Evolutionary conservation across 2,113 vertebrate species (phyloP), one percentile per base, ranked within the genome.

Genomic region (Hippocampus comes): DNA sequence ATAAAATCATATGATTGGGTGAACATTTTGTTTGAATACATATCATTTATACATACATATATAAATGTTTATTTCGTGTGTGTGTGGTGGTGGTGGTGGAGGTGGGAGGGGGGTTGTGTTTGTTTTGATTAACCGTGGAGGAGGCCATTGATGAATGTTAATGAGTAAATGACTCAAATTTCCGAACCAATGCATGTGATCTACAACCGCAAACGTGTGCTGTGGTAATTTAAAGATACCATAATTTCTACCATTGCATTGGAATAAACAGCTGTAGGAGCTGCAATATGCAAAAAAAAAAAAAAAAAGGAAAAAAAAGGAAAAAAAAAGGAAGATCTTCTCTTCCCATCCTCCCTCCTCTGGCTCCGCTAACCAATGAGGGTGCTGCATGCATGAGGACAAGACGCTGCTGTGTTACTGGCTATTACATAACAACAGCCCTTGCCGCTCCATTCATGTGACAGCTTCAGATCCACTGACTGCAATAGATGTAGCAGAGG

Each of bases 341-440:
- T 69, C n/a, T 21, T 59, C 27, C 48, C 60, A 63, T 66, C 68
- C 65, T 49, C 48, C 56, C 68, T 70, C 68, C 43, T 41, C 56
- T 15, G 11, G 9, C 27, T 27, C 55, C 23, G 11, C 38, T 49
- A 34, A 53, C 71, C 78, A 68, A 49, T 71, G 21, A 20, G 64
- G 76, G 74, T 78, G 76, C 82, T 83, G 85, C 87, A 74, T 83
- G 85, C 87, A 74, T 78, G 78, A 86, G 77, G 72, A 78, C 53
- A 75, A 78, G 80, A 84, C 63, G 55, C 63, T 82, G 83, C 70
- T 86, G 71, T 67, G 71, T 82, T 84, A 74, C 81, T 76, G 69
- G 34, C 67, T 81, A 61, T 89, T 90, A 89, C 51, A 30, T 91
- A 90, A 91, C 77, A 78, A 1, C 42, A 65, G 63, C 71, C 72